Evolutionary conservation across 2,113 vertebrate genomes (phyloP), one percentile per base, ranked within the genome.

Genomic region (Otocyon megalotis): DNA sequence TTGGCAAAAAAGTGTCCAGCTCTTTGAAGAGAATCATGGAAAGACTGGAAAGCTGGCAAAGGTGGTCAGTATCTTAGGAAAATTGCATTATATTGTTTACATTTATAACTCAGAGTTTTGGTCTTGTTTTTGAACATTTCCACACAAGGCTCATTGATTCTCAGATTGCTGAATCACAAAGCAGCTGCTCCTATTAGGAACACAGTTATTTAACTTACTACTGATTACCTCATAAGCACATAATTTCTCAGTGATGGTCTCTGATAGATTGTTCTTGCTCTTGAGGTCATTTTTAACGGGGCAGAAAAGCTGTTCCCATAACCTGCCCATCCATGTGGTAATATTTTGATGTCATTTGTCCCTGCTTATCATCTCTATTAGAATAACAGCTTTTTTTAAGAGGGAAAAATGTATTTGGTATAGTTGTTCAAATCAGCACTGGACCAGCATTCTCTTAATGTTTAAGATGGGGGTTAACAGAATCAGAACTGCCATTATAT

Each of bases 131-230:
- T 71, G 89, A 96, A 97, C 74, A 92, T 97, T 97, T 98, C 58
- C 67, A 90, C 48, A 95, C 86, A 98, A 96, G 89, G 97, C 90
- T 96, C 97, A 95, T 95, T 97, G 95, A 97, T 95, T 97, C 80
- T 96, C 35, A 92, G 84, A 97, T 63, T 95, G 93, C 92, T 97
- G 92, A 98, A 90, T 98, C 92, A 96, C 96, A 94, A 96, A 97
- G 92, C 94, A 91, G 71, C 96, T 95, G 80, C 86, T 97, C 88
- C 88, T 93, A 80, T 85, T 88, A 95, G 95, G 95, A 72, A n/a
- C 92, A 88, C 3, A 63, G 92, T 94, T 94, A 96, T 84, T 96
- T 98, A 92, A 96, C 76, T 88, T 77, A 88, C 24, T 92, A 93
- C 90, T 96, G 80, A 97, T 97, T 69, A 92, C 50, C 76, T 98